Base-by-base conservation (phyloP, 2,113 vertebrate genomes). In the Cottus gobio region DNA sequence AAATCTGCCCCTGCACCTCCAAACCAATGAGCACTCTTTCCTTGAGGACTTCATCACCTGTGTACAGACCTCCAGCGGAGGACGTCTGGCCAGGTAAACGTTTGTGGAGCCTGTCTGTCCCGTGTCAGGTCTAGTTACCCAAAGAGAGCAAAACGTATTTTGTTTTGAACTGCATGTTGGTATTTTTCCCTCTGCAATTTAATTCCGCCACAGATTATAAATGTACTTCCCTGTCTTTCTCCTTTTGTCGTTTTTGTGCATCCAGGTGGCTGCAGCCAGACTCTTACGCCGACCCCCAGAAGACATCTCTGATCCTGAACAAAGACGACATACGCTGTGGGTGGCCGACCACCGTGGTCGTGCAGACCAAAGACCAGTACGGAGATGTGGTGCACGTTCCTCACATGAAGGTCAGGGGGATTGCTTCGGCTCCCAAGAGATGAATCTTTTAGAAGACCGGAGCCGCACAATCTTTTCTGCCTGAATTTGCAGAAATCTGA, bases 281-380 rank as follows among this genome's bases (percentile, higher is more conserved):
- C 83, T 99, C 98, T 0, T 99, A 98, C 46, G 98, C 98, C 71
- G 98, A 99, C 93, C 98, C 98, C 82, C 98, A 99, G 79, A 99
- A 99, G 89, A 99, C 98, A 2, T 97, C 98, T 20, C 52, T 99
- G 90, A 96, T 99, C 82, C 92, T 99, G 31, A 99, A 99, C 94
- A 99, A 99, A 93, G 98, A 99, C 83, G 98, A 99, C 83, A 97
- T 99, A 75, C 95, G 98, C 34, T 99, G 98, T 84, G 97, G 98
- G 26, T 99, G 98, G 98, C 98, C 98, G 36, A 95, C 98, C 24
- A 96, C 97, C n/a, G 97, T 99, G 86, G 97, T 96, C 0, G 97
- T 99, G 22, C 98, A 99, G 91, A 99, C 98, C 76, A 99, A 99
- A 93, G 98, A 99, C 93, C 98, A 99, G 72, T 99, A 99, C 87